Percentiles rank a stretch among this genome's conserved stretches.
Evolutionary conservation across 2,888 invertebrate genomes (phyloP).

Genomic region (Meteorus cinctellus): DNA sequence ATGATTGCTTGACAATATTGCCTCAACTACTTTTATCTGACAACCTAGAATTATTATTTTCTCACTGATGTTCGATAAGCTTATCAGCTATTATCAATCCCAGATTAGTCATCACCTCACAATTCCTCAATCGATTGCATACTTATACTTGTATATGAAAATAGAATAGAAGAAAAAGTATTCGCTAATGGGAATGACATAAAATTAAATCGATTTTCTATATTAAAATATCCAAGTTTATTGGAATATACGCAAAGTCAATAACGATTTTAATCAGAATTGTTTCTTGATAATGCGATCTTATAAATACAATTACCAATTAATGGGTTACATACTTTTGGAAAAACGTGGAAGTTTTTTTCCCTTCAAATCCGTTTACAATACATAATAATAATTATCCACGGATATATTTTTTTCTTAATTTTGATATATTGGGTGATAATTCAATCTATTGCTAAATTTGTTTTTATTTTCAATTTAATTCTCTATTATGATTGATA

Average conservation of each 20-base stretch:
- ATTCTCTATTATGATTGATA: too few species aligned
- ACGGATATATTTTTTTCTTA: too few species aligned
- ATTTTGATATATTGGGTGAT: too few species aligned
- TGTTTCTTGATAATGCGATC: background rate
- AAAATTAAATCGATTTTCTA: background rate
- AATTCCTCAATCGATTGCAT: background rate
- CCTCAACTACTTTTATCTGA: background rate
- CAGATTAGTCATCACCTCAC: background rate
- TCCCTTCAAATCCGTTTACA: too few species aligned
- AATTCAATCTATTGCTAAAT: too few species aligned
- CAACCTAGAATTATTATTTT: background rate
- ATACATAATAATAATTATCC: too few species aligned
- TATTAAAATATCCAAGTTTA: constrained; percentile 10
- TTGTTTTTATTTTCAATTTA: too few species aligned
- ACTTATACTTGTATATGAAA: background rate
- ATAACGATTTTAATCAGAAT: background rate
- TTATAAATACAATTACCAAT: background rate
- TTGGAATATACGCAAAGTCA: background rate
- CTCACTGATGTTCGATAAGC: background rate
- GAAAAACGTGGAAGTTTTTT: too few species aligned
- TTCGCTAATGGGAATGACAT: background rate
- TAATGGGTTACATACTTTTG: background rate
- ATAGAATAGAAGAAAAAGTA: background rate
- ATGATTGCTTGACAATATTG: background rate
- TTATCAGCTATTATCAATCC: background rate